phyloP scores from a whole-genome alignment of 2,888 invertebrate species.

The Sacculina carcini region DNA sequence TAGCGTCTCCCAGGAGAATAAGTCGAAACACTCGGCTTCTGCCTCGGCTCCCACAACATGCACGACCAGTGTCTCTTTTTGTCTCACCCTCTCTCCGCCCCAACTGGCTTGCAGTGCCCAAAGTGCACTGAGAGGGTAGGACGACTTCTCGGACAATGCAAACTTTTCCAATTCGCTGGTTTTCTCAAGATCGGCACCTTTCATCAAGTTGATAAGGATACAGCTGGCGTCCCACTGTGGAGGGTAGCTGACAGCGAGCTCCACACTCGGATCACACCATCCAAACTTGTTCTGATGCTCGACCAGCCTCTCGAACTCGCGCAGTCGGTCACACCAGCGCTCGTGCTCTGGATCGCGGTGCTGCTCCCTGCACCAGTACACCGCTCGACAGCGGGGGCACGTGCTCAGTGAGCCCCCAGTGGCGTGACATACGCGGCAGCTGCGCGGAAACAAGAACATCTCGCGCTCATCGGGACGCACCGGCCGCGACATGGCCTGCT shows the following conservation, averaged over 20 bases:
- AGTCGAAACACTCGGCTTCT: slow-evolving; percentile 6
- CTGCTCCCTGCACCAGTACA: slow-evolving; percentile 7
- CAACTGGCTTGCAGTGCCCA: slow-evolving; percentile 10
- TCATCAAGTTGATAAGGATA: slow-evolving; percentile 1
- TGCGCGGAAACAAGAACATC: slow-evolving; percentile 7
- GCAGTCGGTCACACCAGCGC: slow-evolving; percentile 6
- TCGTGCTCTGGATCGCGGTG: slow-evolving; percentile 6
- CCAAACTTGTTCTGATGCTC: not conserved
- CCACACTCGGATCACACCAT: not conserved
- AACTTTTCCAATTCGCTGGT: not conserved
- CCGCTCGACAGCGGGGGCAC: slow-evolving; percentile 7
- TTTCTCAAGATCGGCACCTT: slow-evolving; percentile 1
- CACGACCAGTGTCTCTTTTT: slow-evolving; percentile 3
- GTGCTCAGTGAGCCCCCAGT: not conserved
- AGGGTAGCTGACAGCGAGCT: not conserved
- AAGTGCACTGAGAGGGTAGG: slow-evolving; percentile 9
- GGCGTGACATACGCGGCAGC: slow-evolving; percentile 8
- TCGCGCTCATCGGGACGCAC: slow-evolving; percentile 4
- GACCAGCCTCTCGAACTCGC: not conserved
- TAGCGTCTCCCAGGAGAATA: slow-evolving; percentile 9
- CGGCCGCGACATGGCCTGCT: not conserved
- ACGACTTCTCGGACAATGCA: slow-evolving; percentile 7
- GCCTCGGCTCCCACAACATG: slow-evolving; percentile 12
- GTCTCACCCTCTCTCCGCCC: slow-evolving; percentile 3
- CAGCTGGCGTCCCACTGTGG: not conserved